Conservation (phyloP, 2,113 vertebrate species). For the Tachysurus fulvidraco region DNA sequence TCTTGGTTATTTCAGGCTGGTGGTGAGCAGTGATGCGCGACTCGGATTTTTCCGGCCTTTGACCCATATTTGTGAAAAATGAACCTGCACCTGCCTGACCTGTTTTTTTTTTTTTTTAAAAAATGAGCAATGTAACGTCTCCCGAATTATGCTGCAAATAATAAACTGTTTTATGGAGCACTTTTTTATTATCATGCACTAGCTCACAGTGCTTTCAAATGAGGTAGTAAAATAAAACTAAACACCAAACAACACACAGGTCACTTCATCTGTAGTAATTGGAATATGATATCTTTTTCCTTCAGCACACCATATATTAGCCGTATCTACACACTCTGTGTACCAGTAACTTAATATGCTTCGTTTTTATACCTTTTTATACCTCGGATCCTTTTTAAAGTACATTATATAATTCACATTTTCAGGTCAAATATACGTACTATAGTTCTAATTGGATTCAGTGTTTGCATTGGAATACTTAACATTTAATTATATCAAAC, state of each 20-base stretch:
- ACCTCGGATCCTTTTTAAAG: not conserved
- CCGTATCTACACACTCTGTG: not conserved
- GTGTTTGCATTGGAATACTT: not conserved
- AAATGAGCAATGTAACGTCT: conserved; percentile 30
- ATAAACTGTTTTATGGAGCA: not conserved
- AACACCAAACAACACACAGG: not conserved
- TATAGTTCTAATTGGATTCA: not conserved
- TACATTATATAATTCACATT: not conserved
- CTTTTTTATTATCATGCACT: not conserved
- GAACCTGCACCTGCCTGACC: conserved; percentile 27
- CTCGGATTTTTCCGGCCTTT: conserved; percentile 6
- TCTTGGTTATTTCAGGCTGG: conserved; percentile 7
- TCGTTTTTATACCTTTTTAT: not conserved
- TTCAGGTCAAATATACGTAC: not conserved
- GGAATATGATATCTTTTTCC: not conserved
- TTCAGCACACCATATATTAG: too few species aligned
- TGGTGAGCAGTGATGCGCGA: not conserved
- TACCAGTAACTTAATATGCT: not conserved
- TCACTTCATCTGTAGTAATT: not conserved
- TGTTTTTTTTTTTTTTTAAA: not conserved
- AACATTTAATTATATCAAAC: not conserved
- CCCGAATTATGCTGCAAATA: conserved; percentile 11
- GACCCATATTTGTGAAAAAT: conserved; percentile 24
- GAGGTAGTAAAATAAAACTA: not conserved
- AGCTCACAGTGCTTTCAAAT: not conserved